phyloP scores from a whole-genome alignment of 2,888 invertebrate genomes.

The Pseudococcus jackbeardsleyi region DNA sequence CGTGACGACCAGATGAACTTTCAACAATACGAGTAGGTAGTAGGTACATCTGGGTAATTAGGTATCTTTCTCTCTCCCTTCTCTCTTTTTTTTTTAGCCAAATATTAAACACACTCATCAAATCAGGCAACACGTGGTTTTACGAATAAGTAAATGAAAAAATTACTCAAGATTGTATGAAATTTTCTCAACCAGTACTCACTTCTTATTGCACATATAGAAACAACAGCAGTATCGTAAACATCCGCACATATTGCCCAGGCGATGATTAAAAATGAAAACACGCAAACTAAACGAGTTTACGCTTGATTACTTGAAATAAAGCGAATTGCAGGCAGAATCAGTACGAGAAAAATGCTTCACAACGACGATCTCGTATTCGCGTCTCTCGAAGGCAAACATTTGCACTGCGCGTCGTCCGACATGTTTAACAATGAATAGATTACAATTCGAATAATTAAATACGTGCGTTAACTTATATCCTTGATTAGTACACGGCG shows the following conservation, averaged over 20 bases:
- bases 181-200: background rate
- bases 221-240: background rate
- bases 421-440: conserved; percentile 51
- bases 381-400: conserved; percentile 15
- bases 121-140: too few species aligned
- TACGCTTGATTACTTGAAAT: background rate
- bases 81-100: too few species aligned
- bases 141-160: too few species aligned
- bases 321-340: background rate
- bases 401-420: background rate
- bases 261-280: conserved; percentile 4
- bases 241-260: background rate
- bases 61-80: too few species aligned
- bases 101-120: too few species aligned
- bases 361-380: background rate
- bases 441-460: conserved; percentile 41
- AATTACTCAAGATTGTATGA: too few species aligned
- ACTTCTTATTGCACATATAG: background rate
- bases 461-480: conserved; percentile 50
- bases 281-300: conserved; percentile 17
- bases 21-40: too few species aligned
- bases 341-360: background rate
- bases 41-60: too few species aligned
- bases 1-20: too few species aligned
- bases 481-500: conserved; percentile 13